Base-by-base conservation (phyloP, 2,113 vertebrate species). In the Brachypodius melanocephalos region DNA sequence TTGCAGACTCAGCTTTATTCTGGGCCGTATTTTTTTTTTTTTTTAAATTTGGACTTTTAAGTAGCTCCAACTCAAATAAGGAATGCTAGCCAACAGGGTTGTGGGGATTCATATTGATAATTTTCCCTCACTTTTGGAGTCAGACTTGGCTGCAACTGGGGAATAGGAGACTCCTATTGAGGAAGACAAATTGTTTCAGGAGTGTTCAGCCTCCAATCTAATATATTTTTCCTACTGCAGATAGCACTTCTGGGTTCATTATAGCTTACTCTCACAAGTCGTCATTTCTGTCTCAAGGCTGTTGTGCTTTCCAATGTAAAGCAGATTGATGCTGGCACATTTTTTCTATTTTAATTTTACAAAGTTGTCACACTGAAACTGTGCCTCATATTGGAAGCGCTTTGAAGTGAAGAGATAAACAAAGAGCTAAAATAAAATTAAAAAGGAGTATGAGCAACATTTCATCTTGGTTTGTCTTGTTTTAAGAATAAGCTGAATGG, bases 371-470 rank as follows among this genome's bases (percentile, higher is more conserved):
- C 80, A 89, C 84, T 93, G 96, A 97, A 97, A 78, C 87, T 79
- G 90, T 95, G 96, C 80, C 74, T 96, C 57, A 25, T 96, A 90
- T 82, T 97, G 82, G 88, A 95, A 95, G 68, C 75, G 43, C 96
- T 98, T 97, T 97, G 96, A 98, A 97, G 92, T 96, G 95, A 94
- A 84, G 96, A 94, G 88, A 95, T 94, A 97, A 98, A 96, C 95
- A 98, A 95, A 97, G 93, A 96, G 80, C 97, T 96, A 96, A 97
- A 98, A 97, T 96, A 93, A 97, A 98, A 98, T 97, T 98, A 93
- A 97, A 85, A 97, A 97, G 94, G 73, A 96, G 40, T 85, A 92
- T 28, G 61, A 94, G 77, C 83, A 97, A 79, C 97, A 96, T 98
- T 98, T 98, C 93, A 97, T 98, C 88, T 97, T 80, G 42, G 77